phyloP scores from a whole-genome alignment of 2,113 vertebrate genomes.

The Procavia capensis region DNA sequence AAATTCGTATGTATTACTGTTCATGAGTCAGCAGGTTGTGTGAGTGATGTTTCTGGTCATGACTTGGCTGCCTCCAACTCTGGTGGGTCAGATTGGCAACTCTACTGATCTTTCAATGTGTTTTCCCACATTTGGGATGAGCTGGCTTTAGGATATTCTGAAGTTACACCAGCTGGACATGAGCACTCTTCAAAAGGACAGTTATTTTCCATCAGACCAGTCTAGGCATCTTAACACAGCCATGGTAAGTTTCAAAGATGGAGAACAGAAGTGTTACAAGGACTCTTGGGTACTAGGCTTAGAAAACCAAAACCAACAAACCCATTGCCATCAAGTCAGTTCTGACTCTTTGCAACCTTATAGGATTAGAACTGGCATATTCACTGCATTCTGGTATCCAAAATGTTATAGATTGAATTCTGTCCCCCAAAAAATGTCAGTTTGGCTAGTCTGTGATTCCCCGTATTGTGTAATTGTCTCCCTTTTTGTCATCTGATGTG shows the following conservation, averaged over 20 bases:
- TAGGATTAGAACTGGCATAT: background rate
- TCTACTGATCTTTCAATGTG: background rate
- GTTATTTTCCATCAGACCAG: background rate
- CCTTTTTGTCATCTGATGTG: too few relatives aligned
- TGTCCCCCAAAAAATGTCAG: background rate
- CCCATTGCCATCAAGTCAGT: too few relatives aligned
- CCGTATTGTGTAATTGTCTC: too few relatives aligned
- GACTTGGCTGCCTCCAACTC: background rate
- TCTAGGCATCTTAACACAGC: background rate
- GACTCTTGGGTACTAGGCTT: background rate
- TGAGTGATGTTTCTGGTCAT: background rate
- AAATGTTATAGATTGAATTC: too few relatives aligned
- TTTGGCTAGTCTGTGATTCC: too few relatives aligned
- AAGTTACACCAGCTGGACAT: background rate
- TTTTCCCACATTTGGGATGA: background rate
- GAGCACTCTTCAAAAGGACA: background rate
- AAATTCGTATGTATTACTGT: background rate
- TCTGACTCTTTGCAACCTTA: too few relatives aligned
- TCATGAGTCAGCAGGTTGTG: background rate
- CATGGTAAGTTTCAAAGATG: background rate
- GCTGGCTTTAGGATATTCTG: background rate
- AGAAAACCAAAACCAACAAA: too few relatives aligned
- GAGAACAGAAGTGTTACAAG: background rate
- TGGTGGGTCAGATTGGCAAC: background rate
- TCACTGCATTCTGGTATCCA: background rate